Conservation (phyloP, 1,140 invertebrate species). For the Drosophila subobscura region DNA sequence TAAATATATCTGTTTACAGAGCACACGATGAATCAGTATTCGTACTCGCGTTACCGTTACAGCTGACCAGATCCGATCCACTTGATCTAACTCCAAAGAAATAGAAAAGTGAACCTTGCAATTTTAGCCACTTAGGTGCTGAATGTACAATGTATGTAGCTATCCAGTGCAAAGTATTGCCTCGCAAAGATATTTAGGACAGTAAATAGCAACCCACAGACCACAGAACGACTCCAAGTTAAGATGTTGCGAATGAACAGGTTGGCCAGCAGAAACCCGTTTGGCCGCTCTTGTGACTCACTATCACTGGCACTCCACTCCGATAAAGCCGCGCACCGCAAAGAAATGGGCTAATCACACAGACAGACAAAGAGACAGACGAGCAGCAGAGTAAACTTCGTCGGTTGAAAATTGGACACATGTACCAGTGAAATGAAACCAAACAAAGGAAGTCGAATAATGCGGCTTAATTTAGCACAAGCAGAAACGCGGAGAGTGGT, state of each 20-base stretch:
- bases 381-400: conserved; percentile 37
- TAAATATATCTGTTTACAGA: no score
- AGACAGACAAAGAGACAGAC: conserved; percentile 18
- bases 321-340: conserved; percentile 38
- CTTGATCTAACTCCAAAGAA: no score
- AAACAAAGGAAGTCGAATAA: conserved; percentile 47
- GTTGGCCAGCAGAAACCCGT: conserved; percentile 43
- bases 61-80: no score
- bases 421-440: conserved; percentile 10
- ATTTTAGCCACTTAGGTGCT: no score
- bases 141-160: no score
- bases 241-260: conserved; percentile 37
- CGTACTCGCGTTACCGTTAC: no score
- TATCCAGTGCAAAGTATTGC: no score
- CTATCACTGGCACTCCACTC: conserved; percentile 8
- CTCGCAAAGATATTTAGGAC: conserved; percentile 26
- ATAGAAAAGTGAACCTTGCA: no score
- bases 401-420: conserved; percentile 31
- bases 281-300: conserved; percentile 41
- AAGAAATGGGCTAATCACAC: conserved; percentile 51
- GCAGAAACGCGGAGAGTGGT: conserved; percentile 18
- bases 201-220: conserved; percentile 20
- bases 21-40: no score
- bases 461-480: conserved; percentile 20
- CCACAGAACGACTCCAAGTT: conserved; percentile 19